These are phyloP conservation scores for Platalea minor DNA, from an alignment of 2,797 vertebrate genomes.

Conservation along the genomic window DNA sequence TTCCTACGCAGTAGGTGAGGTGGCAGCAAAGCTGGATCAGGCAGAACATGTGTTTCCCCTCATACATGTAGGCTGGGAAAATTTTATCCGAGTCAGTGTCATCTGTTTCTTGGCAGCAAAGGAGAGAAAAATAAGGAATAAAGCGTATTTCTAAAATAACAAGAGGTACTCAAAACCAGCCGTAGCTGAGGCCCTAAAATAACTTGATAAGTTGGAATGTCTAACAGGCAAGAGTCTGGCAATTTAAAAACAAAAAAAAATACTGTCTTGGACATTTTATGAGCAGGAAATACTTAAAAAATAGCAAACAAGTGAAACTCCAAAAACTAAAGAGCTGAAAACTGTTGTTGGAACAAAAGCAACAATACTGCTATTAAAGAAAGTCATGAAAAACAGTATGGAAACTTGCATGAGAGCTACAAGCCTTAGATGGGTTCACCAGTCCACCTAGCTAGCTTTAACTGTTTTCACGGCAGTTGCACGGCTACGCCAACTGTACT, in stretches of 20 bases:
- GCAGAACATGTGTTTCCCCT: background rate
- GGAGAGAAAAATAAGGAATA: background rate
- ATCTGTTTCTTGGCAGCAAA: slow-evolving; percentile 6
- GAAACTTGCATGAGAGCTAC: background rate
- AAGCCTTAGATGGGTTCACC: background rate
- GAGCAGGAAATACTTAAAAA: background rate
- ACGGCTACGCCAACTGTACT: background rate
- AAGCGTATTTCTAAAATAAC: background rate
- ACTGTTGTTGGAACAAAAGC: background rate
- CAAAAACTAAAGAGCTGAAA: background rate
- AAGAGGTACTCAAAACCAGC: background rate
- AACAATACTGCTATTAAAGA: background rate
- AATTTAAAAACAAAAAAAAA: background rate
- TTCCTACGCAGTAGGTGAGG: background rate
- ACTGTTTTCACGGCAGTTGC: background rate
- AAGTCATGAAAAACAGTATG: background rate
- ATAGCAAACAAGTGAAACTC: background rate
- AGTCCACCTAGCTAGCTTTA: background rate
- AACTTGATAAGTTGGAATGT: background rate
- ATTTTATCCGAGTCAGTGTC: background rate
- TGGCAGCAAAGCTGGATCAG: background rate
- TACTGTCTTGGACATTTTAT: background rate
- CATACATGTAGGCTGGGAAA: background rate
- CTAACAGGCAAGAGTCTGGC: background rate
- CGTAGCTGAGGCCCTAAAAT: background rate